Base-by-base conservation (phyloP, 2,888 invertebrate genomes). In the Coremacera marginata region DNA sequence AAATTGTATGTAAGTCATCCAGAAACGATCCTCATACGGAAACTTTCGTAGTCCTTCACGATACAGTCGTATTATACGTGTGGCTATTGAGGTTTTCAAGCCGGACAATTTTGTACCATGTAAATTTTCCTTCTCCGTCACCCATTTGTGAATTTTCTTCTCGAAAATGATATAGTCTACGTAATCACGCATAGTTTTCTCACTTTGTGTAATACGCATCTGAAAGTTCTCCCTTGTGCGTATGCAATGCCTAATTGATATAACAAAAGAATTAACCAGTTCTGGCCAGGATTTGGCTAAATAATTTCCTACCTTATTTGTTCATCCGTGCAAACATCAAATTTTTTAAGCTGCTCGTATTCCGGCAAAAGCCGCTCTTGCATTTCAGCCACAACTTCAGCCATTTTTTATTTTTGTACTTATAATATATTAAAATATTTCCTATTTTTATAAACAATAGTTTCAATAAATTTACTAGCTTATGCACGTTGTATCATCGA, bases 301-400 rank as follows among this genome's bases (percentile, higher is more conserved):
- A 25, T 70, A 62, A n/a, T 27, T 67, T 82, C 83, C 82, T 89
- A 95, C 95, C 91, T 92, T 86, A 94, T 92, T 91, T 96, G 95
- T 71, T 92, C 92, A 76, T 92, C 91, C 9, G 92, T 91, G 85
- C 94, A 95, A 72, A 96, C 89, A 84, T 92, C 92, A 51, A 92
- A 92, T 83, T 93, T 91, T 84, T 93, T 91, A 93, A 96, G 93
- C 86, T 94, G 93, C 88, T 96, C 95, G 85, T 96, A 91, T 88
- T 95, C 95, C 80, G 93, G 93, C 84, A 95, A 92, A 92, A 94
- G 93, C 80, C 93, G 92, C 90, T 96, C 96, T 83, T 94, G 92
- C 86, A 93, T 92, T 87, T 93, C 92, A 85, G 95, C 94, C 2
- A 95, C 95, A 89, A 93, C 92, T 90, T 96, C 96, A 16, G 95